phyloP scores from a whole-genome alignment of 2,113 vertebrate genomes.

The Scalopus aquaticus region DNA sequence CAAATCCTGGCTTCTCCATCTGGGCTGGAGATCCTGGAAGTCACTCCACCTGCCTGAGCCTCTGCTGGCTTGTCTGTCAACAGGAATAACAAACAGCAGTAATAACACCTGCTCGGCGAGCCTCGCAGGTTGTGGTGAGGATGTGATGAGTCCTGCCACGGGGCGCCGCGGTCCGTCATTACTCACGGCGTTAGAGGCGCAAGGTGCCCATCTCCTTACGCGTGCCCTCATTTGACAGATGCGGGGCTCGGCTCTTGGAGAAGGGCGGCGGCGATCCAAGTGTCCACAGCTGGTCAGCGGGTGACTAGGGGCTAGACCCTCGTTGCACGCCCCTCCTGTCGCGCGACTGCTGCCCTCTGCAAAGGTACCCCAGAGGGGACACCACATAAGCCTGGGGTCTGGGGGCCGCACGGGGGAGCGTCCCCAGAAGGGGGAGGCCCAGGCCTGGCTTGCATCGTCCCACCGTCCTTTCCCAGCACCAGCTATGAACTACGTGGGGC shows the following conservation, averaged over 20 bases:
- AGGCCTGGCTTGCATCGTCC: background rate
- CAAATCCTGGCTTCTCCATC: background rate
- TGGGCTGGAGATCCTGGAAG: background rate
- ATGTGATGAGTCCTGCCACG: background rate
- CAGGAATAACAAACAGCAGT: background rate
- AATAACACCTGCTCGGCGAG: background rate
- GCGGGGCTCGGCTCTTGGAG: background rate
- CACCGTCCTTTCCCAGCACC: constrained; percentile 76
- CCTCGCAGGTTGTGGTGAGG: background rate
- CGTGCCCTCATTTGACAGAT: constrained; percentile 33
- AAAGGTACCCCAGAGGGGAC: accelerated
- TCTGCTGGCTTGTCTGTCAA: constrained; percentile 19
- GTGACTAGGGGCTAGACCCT: background rate
- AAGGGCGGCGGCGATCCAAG: background rate
- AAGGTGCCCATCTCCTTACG: background rate
- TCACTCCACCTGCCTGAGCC: background rate
- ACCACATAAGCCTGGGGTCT: background rate
- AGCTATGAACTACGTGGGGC: constrained; percentile 96
- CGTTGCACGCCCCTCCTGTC: accelerated
- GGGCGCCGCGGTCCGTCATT: constrained; percentile 1
- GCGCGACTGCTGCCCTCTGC: accelerated
- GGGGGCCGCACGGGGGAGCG: background rate
- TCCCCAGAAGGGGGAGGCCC: background rate
- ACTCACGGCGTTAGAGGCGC: constrained; percentile 65
- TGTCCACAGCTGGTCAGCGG: background rate